These are phyloP conservation scores for Mellilla xanthometata DNA, from an alignment of 2,888 invertebrate species.

Conservation along the genomic window DNA sequence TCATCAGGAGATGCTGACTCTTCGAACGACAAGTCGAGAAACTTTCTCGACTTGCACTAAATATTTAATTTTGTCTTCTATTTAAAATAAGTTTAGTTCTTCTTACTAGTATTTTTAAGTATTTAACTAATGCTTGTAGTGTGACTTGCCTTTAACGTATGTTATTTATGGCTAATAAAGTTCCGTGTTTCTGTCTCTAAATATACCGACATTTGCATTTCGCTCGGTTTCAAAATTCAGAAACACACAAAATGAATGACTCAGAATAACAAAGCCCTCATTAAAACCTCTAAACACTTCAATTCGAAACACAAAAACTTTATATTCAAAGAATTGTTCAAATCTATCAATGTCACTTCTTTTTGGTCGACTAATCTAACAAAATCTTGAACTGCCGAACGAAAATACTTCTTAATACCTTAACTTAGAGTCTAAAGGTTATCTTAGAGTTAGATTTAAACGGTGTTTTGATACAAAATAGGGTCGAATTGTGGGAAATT, in stretches of 20 bases:
- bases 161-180: too few relatives aligned
- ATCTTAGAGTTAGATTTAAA: constrained; percentile 1
- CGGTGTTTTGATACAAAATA: constrained; percentile 37
- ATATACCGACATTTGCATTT: background rate
- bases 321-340: constrained; percentile 41
- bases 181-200: too few relatives aligned
- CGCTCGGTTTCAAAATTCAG: background rate
- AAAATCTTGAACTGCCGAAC: constrained; percentile 13
- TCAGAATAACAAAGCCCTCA: constrained; percentile 5
- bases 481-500: constrained; percentile 61
- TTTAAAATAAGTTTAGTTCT: too few relatives aligned
- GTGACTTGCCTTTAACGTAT: too few relatives aligned
- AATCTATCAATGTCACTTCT: constrained; percentile 65
- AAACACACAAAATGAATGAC: background rate
- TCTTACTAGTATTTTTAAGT: too few relatives aligned
- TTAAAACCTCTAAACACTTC: constrained; percentile 20
- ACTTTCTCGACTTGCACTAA: too few relatives aligned
- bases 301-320: constrained; percentile 21
- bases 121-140: too few relatives aligned
- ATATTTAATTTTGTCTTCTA: too few relatives aligned
- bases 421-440: constrained; percentile 18
- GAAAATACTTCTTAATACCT: constrained; percentile 32
- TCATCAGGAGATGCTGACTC: too few relatives aligned
- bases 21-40: too few relatives aligned
- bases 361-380: constrained; percentile 30